These are phyloP conservation scores for Tetragnatha versicolor DNA, from an alignment of 1,140 invertebrate species.

Conservation along the genomic window DNA sequence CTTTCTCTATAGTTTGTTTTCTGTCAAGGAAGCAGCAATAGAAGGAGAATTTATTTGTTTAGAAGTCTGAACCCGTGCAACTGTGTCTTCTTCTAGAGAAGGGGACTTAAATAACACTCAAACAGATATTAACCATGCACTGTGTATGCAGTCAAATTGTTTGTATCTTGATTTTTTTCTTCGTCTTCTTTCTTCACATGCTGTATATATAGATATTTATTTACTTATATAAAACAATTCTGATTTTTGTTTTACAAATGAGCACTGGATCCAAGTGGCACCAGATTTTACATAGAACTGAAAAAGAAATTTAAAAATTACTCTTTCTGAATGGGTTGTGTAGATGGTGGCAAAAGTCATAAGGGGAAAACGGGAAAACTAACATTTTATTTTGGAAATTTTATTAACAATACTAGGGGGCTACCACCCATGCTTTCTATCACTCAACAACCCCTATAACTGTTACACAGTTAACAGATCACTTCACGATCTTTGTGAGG, in stretches of 20 bases:
- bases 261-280: conserved; percentile 40
- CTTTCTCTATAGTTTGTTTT: no score
- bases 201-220: conserved; percentile 32
- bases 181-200: conserved; percentile 45
- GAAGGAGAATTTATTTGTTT: conserved; percentile 7
- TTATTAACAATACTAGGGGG: no score
- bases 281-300: conserved; percentile 18
- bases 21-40: conserved; percentile 40
- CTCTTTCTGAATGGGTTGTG: no score
- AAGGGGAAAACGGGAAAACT: no score
- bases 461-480: no score
- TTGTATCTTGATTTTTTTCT: no score
- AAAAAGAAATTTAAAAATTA: neutral
- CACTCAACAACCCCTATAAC: no score
- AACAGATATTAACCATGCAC: conserved; percentile 36
- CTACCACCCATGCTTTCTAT: no score
- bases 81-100: neutral
- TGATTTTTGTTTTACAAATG: conserved; percentile 10
- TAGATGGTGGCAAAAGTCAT: no score
- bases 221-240: conserved; percentile 41
- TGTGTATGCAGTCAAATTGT: conserved; percentile 8
- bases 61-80: conserved; percentile 40
- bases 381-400: no score
- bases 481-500: no score
- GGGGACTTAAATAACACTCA: conserved; percentile 8